Conservation (phyloP, 2,888 invertebrate genomes). For the Nephrocerus scutellatus region DNA sequence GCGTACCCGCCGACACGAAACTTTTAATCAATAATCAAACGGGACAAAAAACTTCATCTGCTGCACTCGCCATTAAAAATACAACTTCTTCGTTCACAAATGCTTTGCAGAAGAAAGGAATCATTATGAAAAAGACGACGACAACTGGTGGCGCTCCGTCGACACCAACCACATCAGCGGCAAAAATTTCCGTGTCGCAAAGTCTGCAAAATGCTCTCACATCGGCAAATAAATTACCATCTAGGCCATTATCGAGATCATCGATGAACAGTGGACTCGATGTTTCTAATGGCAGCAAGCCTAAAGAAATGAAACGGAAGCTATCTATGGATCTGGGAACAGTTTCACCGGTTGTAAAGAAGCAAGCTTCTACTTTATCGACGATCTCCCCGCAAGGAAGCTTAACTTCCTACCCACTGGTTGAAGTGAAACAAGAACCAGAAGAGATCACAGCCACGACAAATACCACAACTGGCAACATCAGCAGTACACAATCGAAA, state of each 20-base stretch:
- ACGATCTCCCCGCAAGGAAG: slow-evolving; percentile 11
- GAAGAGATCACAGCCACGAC: slow-evolving; percentile 22
- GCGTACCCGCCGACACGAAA: no score
- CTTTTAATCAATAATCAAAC: no score
- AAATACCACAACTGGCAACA: slow-evolving; percentile 15
- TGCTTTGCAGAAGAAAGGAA: slow-evolving; percentile 39
- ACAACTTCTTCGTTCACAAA: slow-evolving; percentile 18
- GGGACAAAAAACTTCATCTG: no score
- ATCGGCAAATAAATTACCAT: slow-evolving; percentile 3
- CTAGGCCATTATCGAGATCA: background rate
- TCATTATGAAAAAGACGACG: slow-evolving; percentile 41
- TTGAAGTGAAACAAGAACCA: slow-evolving; percentile 37
- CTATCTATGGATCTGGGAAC: slow-evolving; percentile 30
- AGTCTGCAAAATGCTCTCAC: no score
- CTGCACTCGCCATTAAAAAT: no score
- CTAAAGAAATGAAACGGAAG: slow-evolving; percentile 38
- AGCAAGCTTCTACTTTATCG: background rate
- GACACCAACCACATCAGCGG: slow-evolving; percentile 6
- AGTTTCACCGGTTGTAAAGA: background rate
- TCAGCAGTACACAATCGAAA: slow-evolving; percentile 26
- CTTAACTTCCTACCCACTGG: slow-evolving; percentile 29
- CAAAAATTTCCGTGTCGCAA: slow-evolving; percentile 4
- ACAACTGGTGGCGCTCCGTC: no score
- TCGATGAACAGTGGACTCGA: no score
- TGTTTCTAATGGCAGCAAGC: slow-evolving; percentile 12